Evolutionary conservation across 2,113 vertebrate species (phyloP), one percentile per base, ranked within the genome.

Genomic region (Cottus gobio): DNA sequence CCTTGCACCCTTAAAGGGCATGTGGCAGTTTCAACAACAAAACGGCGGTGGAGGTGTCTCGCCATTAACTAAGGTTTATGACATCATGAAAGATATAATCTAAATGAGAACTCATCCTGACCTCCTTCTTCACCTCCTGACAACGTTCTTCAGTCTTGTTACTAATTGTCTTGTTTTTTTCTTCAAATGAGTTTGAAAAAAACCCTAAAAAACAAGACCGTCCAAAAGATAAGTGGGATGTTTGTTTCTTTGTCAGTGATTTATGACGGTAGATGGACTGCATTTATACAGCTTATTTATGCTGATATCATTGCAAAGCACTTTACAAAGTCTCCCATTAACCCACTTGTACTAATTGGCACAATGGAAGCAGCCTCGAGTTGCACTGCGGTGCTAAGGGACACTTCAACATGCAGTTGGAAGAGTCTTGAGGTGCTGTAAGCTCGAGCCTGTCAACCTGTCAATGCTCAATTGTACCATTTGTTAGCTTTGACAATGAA

Each of bases 31-130:
- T 80, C 10, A 57, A 46, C 64, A 75, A 36, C 69, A 65, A 42
- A 4, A 18, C 12, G 8, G 37, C 2, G 9, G 8, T 4, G 39
- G 62, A 73, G 78, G 37, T 36, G 66, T 34, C 62, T 56, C 24
- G 18, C 31, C 64, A 68, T 85, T 86, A 85, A 71, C 52, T 62
- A 22, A 10, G 39, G 12, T 84, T 82, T 61, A 77, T 57, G 57
- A 11, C 12, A 16, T 11, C 1, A 54, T n/a, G 31, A 65, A 50
- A 66, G 46, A 62, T 30, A 18, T 48, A n/a, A 76, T 31, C 5
- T 80, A 0, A 75, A 34, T 84, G 46, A 52, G 44, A 28, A 62
- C 77, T 68, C 22, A 28, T 52, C 28, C 13, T 5, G 18, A 54
- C 24, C n/a, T 44, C 57, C 58, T 37, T 22, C 15, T 26, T 50